Percentiles rank a stretch among this genome's conserved stretches.
phyloP scores from a whole-genome alignment of 2,888 invertebrate genomes.

The Eurytoma californica region DNA sequence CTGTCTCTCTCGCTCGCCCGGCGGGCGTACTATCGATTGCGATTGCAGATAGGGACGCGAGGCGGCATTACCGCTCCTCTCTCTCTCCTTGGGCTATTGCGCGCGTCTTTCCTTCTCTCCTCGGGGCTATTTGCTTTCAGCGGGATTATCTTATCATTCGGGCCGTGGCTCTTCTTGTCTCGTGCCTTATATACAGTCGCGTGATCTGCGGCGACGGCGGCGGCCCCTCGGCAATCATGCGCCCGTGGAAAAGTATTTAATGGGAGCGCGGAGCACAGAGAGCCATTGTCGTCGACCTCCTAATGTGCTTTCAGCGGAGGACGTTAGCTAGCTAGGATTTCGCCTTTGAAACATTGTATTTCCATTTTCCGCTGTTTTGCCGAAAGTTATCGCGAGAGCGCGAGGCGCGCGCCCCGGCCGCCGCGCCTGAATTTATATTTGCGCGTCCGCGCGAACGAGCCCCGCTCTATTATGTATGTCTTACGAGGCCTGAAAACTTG shows the following conservation, averaged over 20 bases:
- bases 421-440: slow-evolving; percentile 39
- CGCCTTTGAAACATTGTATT: slow-evolving; percentile 44
- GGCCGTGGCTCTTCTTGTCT: slow-evolving; percentile 43
- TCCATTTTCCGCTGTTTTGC: slow-evolving; percentile 53
- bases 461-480: slow-evolving; percentile 43
- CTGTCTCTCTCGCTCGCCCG: not conserved
- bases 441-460: slow-evolving; percentile 11
- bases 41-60: slow-evolving; percentile 64
- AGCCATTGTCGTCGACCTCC: slow-evolving; percentile 30
- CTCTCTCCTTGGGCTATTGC: slow-evolving; percentile 19
- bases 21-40: slow-evolving; percentile 65
- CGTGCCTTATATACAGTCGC: not conserved
- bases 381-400: slow-evolving; percentile 47
- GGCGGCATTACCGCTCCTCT: slow-evolving; percentile 49
- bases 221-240: not conserved
- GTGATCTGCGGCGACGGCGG: not conserved
- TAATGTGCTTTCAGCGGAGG: slow-evolving; percentile 37
- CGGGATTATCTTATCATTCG: slow-evolving; percentile 54
- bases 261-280: not conserved
- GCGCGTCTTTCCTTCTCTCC: slow-evolving; percentile 48
- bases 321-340: slow-evolving; percentile 8
- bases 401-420: not conserved
- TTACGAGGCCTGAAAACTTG: slow-evolving; percentile 28
- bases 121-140: slow-evolving; percentile 56
- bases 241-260: slow-evolving; percentile 45